Conservation (phyloP, 2,888 invertebrate species). For the Conomelus anceps region DNA sequence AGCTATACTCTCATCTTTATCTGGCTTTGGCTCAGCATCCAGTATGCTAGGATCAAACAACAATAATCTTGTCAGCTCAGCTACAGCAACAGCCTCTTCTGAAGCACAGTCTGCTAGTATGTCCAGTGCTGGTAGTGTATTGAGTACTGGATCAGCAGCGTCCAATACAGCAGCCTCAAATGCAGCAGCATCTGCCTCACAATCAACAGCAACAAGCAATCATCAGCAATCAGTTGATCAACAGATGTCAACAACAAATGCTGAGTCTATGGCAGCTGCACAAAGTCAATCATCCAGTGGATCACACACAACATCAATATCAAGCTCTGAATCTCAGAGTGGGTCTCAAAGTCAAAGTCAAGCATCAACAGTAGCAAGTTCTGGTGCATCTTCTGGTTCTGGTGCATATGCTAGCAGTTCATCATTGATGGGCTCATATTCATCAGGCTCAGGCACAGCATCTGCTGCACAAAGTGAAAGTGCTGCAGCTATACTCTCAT, state of each 20-base stretch:
- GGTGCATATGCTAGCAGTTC: too few relatives aligned
- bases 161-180: neutral
- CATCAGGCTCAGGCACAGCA: too few relatives aligned
- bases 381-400: too few relatives aligned
- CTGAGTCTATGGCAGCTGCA: too few relatives aligned
- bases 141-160: neutral
- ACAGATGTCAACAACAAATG: neutral
- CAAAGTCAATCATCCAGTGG: too few relatives aligned
- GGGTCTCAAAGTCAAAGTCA: too few relatives aligned
- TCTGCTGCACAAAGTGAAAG: too few relatives aligned
- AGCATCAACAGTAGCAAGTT: too few relatives aligned
- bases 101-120: neutral
- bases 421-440: too few relatives aligned
- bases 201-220: neutral
- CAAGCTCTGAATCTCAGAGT: too few relatives aligned
- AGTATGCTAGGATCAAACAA: neutral
- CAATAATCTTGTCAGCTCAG: neutral
- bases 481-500: too few relatives aligned
- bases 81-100: neutral
- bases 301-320: too few relatives aligned
- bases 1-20: neutral
- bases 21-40: neutral
- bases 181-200: neutral
- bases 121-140: neutral
- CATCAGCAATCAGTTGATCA: neutral